Evolutionary conservation across 2,797 vertebrate species (phyloP), one percentile per base, ranked within the genome.

Genomic region (Pelodytes ibericus): DNA sequence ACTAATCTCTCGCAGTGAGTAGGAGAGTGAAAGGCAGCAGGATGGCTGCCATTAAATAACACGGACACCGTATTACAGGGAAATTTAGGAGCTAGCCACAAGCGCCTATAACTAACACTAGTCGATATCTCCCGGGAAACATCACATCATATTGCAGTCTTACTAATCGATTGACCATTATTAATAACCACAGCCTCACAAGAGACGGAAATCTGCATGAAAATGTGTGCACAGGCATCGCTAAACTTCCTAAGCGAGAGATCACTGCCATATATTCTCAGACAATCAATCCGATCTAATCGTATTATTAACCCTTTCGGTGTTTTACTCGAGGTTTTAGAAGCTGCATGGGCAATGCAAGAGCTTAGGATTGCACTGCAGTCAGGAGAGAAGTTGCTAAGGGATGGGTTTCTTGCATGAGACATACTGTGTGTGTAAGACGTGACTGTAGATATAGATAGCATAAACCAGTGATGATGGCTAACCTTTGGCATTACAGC

Each of bases 61-160:
- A 62, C 1, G 13, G 29, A 27, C 53, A 27, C 33, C 30, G 36
- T 47, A 49, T 15, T 69, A 30, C 26, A 33, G 20, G n/a, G n/a
- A n/a, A n/a, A n/a, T n/a, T n/a, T n/a, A n/a, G n/a, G n/a, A n/a
- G n/a, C n/a, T n/a, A n/a, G 20, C 39, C 6, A n/a, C 44, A 49
- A 63, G 44, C 65, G 62, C 41, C 51, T 25, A 18, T 47, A 8
- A 9, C 16, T 66, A 66, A 62, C 63, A 59, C 70, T 27, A 63
- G 70, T 26, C 47, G 49, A 57, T 65, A 22, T 51, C 71, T 61
- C 72, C 72, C 18, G 41, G 64, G 72, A 62, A 36, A 69, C 18
- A 5, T 20, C 36, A 7, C 39, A 49, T 67, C 33, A 58, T 3
- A 41, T 64, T 36, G 30, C 29, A 7, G 10, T 27, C 2, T 58